phyloP scores from a whole-genome alignment of 2,888 invertebrate species.

The Campoplex nolae region DNA sequence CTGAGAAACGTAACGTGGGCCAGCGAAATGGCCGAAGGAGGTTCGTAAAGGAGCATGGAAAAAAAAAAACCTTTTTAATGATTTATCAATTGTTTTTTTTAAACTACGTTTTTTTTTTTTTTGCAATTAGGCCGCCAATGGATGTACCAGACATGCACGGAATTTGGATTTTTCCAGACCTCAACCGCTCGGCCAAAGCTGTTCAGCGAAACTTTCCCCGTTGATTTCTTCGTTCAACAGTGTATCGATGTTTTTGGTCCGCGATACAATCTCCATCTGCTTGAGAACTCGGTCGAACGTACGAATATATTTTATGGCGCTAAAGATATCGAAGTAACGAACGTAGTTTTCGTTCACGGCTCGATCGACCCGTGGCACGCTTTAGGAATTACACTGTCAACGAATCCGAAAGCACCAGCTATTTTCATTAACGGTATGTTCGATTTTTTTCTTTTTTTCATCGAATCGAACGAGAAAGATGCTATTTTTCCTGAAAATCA shows the following conservation, averaged over 20 bases:
- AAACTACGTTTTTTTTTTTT: constrained; percentile 13
- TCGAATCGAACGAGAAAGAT: neutral
- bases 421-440: constrained; percentile 90
- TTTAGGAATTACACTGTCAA: constrained; percentile 89
- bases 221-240: constrained; percentile 92
- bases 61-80: neutral
- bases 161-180: constrained; percentile 98
- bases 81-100: neutral
- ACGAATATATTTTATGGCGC: constrained; percentile 94
- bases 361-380: constrained; percentile 96
- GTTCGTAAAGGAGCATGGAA: constrained; percentile 80
- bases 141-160: constrained; percentile 98
- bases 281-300: constrained; percentile 88
- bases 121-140: constrained; percentile 90
- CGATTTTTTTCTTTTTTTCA: neutral
- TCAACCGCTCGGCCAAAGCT: constrained; percentile 88
- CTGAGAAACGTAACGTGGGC: constrained; percentile 90
- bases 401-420: constrained; percentile 87
- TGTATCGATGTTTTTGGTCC: constrained; percentile 93
- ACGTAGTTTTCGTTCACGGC: constrained; percentile 95
- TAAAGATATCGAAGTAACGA: constrained; percentile 88
- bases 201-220: constrained; percentile 91
- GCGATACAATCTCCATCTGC: constrained; percentile 88
- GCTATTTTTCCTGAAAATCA: neutral
- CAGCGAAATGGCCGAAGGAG: constrained; percentile 88